These are phyloP conservation scores for Pseudochirops cupreus DNA, from an alignment of 2,797 vertebrate species.

Conservation along the genomic window DNA sequence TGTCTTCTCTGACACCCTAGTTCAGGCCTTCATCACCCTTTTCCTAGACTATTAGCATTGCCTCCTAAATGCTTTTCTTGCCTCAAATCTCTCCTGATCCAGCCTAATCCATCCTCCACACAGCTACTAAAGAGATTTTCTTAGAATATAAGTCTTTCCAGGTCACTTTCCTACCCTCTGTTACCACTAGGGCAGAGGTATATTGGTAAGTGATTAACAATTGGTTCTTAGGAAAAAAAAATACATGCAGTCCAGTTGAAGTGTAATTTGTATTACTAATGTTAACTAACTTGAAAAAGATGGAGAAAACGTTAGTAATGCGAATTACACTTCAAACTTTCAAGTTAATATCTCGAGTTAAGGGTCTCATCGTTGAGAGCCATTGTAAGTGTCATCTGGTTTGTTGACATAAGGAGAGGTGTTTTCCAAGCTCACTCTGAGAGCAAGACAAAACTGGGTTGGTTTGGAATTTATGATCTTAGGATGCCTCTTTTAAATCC, in stretches of 20 bases:
- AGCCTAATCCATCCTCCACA: not conserved
- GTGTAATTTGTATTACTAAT: not conserved
- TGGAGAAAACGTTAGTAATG: too few species aligned
- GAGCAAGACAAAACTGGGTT: too few species aligned
- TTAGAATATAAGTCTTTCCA: not conserved
- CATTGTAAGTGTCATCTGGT: too few species aligned
- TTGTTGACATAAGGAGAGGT: too few species aligned
- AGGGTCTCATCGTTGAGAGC: too few species aligned
- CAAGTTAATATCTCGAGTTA: too few species aligned
- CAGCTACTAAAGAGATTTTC: not conserved
- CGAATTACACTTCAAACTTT: too few species aligned
- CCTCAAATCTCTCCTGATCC: not conserved
- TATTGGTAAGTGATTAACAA: not conserved
- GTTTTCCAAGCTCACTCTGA: too few species aligned
- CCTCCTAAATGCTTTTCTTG: not conserved
- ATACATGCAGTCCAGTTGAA: not conserved
- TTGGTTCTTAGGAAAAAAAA: not conserved
- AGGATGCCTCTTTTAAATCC: too few species aligned
- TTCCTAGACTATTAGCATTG: not conserved
- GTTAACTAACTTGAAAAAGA: too few species aligned
- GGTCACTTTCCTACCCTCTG: not conserved
- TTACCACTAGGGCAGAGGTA: not conserved
- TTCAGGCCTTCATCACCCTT: not conserved
- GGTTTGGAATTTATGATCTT: too few species aligned
- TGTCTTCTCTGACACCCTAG: not conserved